A percentile compares a stretch with the other conserved stretches of the same genome.
Conservation (phyloP, 2,113 vertebrate genomes). For the Vulpes vulpes region DNA sequence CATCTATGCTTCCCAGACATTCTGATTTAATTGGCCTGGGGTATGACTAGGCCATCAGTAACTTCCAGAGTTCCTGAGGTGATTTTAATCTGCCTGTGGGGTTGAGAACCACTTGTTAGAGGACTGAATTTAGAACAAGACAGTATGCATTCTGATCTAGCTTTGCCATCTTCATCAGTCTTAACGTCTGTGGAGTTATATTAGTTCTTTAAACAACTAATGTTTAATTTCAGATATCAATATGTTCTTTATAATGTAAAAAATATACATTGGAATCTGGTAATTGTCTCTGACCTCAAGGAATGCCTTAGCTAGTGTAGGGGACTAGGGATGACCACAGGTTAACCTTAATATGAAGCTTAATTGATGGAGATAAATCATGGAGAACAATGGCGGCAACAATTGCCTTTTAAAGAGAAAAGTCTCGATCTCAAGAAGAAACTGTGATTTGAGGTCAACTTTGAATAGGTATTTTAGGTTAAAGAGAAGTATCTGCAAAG, state of each 20-base stretch:
- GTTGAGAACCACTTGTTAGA: neutral
- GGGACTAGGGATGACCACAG: neutral
- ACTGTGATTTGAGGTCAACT: neutral
- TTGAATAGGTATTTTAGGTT: neutral
- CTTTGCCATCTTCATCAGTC: neutral
- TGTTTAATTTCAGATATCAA: neutral
- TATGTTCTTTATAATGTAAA: neutral
- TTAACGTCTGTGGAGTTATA: neutral
- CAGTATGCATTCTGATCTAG: neutral
- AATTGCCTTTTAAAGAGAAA: slow-evolving; percentile 24
- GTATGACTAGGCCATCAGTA: neutral
- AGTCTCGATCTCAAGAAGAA: neutral
- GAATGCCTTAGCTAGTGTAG: neutral
- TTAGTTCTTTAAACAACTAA: slow-evolving; percentile 24
- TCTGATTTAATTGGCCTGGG: neutral
- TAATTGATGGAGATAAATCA: neutral
- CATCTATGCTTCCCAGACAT: neutral
- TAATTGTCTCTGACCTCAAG: neutral
- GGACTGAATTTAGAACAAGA: neutral
- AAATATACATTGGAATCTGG: slow-evolving; percentile 24
- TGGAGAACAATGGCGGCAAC: neutral
- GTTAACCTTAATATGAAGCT: neutral
- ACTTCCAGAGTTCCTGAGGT: neutral
- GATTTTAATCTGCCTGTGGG: neutral
- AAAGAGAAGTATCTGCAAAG: neutral